Evolutionary conservation across 2,113 vertebrate species (phyloP), one percentile per base, ranked within the genome.

Genomic region (Herpetotheres cachinnans): DNA sequence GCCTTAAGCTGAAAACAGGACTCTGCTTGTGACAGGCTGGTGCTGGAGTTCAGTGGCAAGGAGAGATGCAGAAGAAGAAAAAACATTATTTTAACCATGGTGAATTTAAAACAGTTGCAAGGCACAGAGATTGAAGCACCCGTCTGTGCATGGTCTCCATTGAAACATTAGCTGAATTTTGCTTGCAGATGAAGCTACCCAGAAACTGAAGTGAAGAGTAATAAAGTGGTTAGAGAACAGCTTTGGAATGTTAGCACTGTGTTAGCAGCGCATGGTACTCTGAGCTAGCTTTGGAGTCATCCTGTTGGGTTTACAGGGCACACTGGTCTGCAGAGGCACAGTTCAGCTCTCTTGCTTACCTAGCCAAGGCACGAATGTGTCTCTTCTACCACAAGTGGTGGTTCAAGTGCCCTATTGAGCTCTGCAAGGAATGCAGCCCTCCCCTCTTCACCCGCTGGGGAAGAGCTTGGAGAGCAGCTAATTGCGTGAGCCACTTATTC

Each of bases 371-470:
- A 54, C 2, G 1, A 19, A 63, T 4, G 18, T 58, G 38, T 90
- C 52, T 88, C 15, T 71, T 59, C 16, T 36, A 12, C n/a, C 17
- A 50, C 50, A 61, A 44, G 84, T 40, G 29, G 61, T 63, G 55
- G 40, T 27, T 89, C 0, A 44, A 44, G 71, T 83, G 76, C 58
- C 29, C 40, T 14, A 7, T 3, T 42, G 79, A 76, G 71, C 67
- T 72, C 14, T 9, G 32, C 2, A 13, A 44, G 63, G 52, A 80
- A 30, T 19, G 44, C 15, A 22, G 59, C 52, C 38, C 66, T 66
- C 24, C 21, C 9, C 29, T 59, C 44, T 10, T 2, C n/a, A 19
- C 44, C 44, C 0, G 0, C 77, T 63, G 58, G 47, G 62, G 42
- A 50, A 63, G 89, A 89, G 71, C 83, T 38, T 47, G 67, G 54